phyloP scores from a whole-genome alignment of 2,113 vertebrate species.

The Cyprinodon brontotheroides region DNA sequence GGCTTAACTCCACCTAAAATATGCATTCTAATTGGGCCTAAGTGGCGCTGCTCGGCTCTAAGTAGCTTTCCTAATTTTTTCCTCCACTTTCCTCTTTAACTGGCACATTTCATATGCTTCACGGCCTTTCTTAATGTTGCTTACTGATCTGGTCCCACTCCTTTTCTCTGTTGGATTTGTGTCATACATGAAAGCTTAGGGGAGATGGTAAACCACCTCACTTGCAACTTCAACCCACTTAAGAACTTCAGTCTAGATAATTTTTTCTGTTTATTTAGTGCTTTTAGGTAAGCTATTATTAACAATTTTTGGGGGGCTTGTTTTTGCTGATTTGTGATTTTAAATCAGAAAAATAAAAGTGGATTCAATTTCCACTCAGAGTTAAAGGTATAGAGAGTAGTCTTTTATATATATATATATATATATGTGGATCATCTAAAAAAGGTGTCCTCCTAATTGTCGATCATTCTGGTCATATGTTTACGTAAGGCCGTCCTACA shows the following conservation, averaged over 20 bases:
- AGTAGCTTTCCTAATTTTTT: slow-evolving; percentile 61
- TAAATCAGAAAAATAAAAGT: background rate
- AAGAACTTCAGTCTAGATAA: background rate
- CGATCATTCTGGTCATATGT: too few species aligned
- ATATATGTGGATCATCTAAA: too few species aligned
- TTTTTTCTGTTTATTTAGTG: background rate
- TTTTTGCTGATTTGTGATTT: background rate
- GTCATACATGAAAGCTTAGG: background rate
- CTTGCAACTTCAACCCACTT: background rate
- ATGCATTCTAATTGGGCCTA: slow-evolving; percentile 79
- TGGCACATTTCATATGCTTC: slow-evolving; percentile 63
- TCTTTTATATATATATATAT: too few species aligned
- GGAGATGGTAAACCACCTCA: background rate
- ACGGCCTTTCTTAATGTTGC: slow-evolving; percentile 53
- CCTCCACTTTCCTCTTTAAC: slow-evolving; percentile 37
- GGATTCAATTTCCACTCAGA: background rate
- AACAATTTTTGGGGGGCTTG: background rate
- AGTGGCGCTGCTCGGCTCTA: slow-evolving; percentile 61
- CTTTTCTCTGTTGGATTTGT: slow-evolving; percentile 7
- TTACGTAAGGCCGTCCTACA: too few species aligned
- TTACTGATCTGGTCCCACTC: slow-evolving; percentile 30
- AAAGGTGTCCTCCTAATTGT: too few species aligned
- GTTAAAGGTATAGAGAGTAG: too few species aligned
- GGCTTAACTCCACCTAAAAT: slow-evolving; percentile 76
- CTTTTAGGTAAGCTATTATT: background rate